These are phyloP conservation scores for Bombus superbus DNA, from an alignment of 1,140 invertebrate genomes.

Conservation along the genomic window DNA sequence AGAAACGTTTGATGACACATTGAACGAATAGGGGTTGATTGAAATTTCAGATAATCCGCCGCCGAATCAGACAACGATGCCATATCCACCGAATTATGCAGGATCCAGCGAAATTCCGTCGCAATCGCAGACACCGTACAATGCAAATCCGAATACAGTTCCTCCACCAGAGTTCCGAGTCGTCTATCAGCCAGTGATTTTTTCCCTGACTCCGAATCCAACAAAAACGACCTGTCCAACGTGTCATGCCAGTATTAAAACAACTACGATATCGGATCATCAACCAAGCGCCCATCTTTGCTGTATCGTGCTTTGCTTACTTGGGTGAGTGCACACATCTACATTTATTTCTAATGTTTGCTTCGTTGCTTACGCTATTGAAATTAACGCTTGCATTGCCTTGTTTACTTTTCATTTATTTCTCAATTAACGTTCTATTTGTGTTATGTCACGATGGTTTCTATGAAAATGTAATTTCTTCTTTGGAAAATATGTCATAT, in stretches of 20 bases:
- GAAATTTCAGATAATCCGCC: slow-evolving; percentile 64
- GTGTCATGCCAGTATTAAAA: slow-evolving; percentile 78
- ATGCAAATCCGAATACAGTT: slow-evolving; percentile 53
- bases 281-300: slow-evolving; percentile 79
- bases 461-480: neutral
- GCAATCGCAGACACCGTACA: slow-evolving; percentile 37
- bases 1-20: neutral
- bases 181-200: slow-evolving; percentile 71
- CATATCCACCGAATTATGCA: slow-evolving; percentile 50
- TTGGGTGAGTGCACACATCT: slow-evolving; percentile 72
- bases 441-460: neutral
- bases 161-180: slow-evolving; percentile 71
- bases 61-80: slow-evolving; percentile 59
- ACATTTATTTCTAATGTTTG: neutral
- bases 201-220: slow-evolving; percentile 71
- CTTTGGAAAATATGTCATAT: too few relatives aligned
- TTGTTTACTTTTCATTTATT: neutral
- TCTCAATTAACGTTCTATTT: too few relatives aligned
- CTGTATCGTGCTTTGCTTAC: slow-evolving; percentile 79
- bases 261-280: slow-evolving; percentile 79
- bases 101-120: slow-evolving; percentile 21
- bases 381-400: neutral
- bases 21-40: neutral
- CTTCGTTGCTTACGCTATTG: neutral
- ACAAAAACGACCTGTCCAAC: slow-evolving; percentile 79